Conservation (phyloP, 2,797 vertebrate genomes). For the Micrastur ruficollis region DNA sequence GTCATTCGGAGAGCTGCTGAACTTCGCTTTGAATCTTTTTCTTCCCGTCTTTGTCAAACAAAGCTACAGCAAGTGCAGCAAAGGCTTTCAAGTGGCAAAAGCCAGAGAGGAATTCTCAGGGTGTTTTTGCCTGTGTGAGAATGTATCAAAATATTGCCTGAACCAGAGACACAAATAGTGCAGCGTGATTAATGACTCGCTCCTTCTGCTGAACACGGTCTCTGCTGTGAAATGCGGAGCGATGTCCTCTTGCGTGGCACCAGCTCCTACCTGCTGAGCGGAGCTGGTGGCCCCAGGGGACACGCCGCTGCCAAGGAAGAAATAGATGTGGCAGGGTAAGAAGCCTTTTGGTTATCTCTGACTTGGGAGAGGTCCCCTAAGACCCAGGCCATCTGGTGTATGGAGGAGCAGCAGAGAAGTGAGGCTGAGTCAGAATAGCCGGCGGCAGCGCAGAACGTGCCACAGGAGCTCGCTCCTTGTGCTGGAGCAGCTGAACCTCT, state of each 20-base stretch:
- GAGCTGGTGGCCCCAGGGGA: not conserved
- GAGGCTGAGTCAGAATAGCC: not conserved
- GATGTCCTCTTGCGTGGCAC: not conserved
- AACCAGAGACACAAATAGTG: not conserved
- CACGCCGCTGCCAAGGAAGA: not conserved
- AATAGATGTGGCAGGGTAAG: not conserved
- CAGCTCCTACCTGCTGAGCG: not conserved
- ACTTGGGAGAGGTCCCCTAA: not conserved
- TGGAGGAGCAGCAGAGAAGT: not conserved
- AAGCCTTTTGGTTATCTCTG: too few species aligned
- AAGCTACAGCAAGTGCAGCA: not conserved
- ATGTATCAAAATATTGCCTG: not conserved
- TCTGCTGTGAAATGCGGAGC: accelerated
- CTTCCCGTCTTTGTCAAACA: not conserved
- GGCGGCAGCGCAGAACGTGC: accelerated
- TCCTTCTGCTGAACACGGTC: accelerated
- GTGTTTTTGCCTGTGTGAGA: not conserved
- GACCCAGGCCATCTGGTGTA: accelerated
- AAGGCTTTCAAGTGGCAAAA: not conserved
- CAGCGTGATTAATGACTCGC: not conserved
- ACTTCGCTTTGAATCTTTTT: not conserved
- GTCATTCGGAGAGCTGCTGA: not conserved
- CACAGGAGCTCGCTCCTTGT: not conserved
- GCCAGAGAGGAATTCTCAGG: not conserved
- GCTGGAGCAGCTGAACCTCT: not conserved